phyloP scores from a whole-genome alignment of 2,797 vertebrate genomes.

The Caiman crocodilus region DNA sequence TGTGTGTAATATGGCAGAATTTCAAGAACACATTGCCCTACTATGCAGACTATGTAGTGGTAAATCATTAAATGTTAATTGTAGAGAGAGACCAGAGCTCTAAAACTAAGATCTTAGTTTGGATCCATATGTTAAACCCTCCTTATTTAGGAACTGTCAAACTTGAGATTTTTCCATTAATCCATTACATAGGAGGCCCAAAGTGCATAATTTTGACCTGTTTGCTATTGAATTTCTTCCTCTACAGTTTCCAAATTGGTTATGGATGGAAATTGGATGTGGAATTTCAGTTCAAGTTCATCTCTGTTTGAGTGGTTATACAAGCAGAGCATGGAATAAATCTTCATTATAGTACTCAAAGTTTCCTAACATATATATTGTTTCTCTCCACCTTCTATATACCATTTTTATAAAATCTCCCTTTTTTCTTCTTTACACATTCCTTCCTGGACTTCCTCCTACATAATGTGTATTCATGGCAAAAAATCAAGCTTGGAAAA shows the following conservation, averaged over 20 bases:
- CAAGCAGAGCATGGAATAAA: background rate
- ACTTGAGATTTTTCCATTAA: background rate
- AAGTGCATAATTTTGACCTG: background rate
- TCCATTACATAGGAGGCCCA: background rate
- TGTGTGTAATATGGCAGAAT: accelerated
- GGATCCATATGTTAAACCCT: background rate
- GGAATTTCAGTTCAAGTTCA: background rate
- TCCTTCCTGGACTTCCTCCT: background rate
- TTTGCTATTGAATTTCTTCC: background rate
- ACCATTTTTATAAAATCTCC: background rate
- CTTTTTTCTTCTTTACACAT: background rate
- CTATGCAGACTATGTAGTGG: background rate
- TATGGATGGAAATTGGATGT: background rate
- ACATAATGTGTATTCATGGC: background rate
- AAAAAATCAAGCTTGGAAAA: background rate
- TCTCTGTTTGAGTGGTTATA: background rate
- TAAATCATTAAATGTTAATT: background rate
- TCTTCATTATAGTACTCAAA: background rate
- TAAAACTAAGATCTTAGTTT: background rate
- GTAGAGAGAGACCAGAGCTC: background rate
- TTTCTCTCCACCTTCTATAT: background rate
- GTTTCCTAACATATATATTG: background rate
- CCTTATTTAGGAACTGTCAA: background rate
- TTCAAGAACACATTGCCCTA: background rate
- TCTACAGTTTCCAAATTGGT: accelerated